Evolutionary conservation across 1,140 invertebrate species (phyloP).

Genomic region (Pseudomyrmex cubaensis): DNA sequence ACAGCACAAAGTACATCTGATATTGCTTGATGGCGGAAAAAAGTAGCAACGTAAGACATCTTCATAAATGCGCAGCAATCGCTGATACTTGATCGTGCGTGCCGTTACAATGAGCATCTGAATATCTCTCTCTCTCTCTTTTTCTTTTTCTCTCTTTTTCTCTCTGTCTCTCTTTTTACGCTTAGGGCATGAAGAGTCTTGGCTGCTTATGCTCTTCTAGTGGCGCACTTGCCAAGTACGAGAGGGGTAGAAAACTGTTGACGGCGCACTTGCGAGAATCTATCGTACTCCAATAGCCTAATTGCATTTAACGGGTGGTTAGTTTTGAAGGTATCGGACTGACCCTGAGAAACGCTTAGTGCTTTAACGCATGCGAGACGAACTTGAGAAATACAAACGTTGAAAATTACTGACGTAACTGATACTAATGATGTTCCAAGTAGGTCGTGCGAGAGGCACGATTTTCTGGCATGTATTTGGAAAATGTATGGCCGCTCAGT

Average conservation of each 20-base stretch:
- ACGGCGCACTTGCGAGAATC: slow-evolving; percentile 53
- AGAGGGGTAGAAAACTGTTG: slow-evolving; percentile 62
- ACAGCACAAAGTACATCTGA: slow-evolving; percentile 3
- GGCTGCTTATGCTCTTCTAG: slow-evolving; percentile 30
- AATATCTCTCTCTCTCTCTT: slow-evolving; percentile 60
- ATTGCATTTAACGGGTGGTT: slow-evolving; percentile 75
- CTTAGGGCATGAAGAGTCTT: too few relatives aligned
- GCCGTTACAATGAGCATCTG: slow-evolving; percentile 72
- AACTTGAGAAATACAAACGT: slow-evolving; percentile 6
- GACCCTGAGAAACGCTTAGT: too few relatives aligned
- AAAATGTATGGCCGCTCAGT: slow-evolving; percentile 13
- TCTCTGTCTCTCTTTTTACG: too few relatives aligned
- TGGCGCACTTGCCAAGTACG: slow-evolving; percentile 57
- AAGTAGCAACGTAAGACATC: slow-evolving; percentile 2
- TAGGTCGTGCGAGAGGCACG: neutral
- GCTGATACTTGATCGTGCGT: slow-evolving; percentile 64
- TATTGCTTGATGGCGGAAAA: slow-evolving; percentile 15
- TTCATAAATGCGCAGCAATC: slow-evolving; percentile 7
- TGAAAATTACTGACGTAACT: slow-evolving; percentile 25
- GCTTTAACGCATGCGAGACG: neutral
- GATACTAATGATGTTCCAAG: slow-evolving; percentile 34
- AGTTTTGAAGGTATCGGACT: slow-evolving; percentile 54
- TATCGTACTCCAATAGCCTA: slow-evolving; percentile 68
- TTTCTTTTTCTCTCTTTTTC: too few relatives aligned
- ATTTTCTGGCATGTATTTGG: neutral